Evolutionary conservation across 2,888 invertebrate species (phyloP).

Genomic region (Blera fallax): DNA sequence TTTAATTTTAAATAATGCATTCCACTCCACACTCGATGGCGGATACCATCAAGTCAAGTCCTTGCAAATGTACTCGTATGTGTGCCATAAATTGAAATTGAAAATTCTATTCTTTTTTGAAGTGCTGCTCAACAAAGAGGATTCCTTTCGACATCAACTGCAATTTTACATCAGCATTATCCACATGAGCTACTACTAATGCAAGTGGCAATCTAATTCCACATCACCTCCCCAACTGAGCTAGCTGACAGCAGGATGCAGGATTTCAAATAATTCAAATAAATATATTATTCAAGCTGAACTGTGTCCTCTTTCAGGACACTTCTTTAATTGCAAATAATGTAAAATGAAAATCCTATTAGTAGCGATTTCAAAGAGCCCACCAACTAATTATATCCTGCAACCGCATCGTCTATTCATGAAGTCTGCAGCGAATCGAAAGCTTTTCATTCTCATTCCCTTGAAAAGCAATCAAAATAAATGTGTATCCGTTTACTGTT

Average conservation of each 20-base stretch:
- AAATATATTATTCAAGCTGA: not conserved
- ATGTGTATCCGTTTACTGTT: not conserved
- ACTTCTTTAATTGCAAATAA: not conserved
- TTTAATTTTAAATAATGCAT: not conserved
- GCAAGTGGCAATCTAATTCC: not conserved
- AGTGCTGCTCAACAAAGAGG: constrained; percentile 29
- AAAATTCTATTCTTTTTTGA: constrained; percentile 31
- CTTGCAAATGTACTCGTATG: not conserved
- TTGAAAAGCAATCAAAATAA: too few species aligned
- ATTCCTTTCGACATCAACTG: not conserved
- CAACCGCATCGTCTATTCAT: too few species aligned
- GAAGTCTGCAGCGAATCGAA: too few species aligned
- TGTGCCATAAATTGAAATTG: too few species aligned
- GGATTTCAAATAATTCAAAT: not conserved
- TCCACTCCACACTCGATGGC: not conserved
- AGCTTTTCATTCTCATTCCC: too few species aligned
- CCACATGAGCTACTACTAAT: not conserved
- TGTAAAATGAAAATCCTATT: not conserved
- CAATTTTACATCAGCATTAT: constrained; percentile 14
- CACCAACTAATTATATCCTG: not conserved
- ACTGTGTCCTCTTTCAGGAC: not conserved
- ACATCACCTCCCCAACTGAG: not conserved
- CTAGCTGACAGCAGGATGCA: not conserved
- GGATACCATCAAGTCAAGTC: not conserved
- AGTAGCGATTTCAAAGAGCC: not conserved